These are phyloP conservation scores for Caenorhabditis imperialis DNA, from an alignment of 2,888 invertebrate genomes.

Conservation along the genomic window DNA sequence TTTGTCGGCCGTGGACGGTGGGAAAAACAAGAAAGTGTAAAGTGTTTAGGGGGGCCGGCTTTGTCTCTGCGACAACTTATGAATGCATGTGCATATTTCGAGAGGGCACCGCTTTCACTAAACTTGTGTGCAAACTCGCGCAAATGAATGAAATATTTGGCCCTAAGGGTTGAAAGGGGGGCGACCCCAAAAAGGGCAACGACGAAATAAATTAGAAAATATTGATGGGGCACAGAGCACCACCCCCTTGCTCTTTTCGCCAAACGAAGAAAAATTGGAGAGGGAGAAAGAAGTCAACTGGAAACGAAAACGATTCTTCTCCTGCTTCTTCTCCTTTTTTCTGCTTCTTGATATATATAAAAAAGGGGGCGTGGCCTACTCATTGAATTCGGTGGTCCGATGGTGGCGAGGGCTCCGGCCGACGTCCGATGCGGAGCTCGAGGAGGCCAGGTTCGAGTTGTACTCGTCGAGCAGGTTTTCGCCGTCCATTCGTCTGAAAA, in stretches of 20 bases:
- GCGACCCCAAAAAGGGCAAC: neutral
- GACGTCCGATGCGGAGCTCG: slow-evolving; percentile 48
- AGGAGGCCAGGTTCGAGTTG: slow-evolving; percentile 48
- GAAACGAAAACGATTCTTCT: no score
- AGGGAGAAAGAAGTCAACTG: slow-evolving; percentile 35
- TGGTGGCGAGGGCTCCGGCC: slow-evolving; percentile 28
- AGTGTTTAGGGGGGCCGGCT: slow-evolving; percentile 47
- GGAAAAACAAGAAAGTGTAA: slow-evolving; percentile 12
- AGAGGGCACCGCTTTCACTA: neutral
- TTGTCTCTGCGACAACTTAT: slow-evolving; percentile 37
- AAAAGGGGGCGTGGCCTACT: slow-evolving; percentile 20
- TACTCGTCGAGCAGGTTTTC: slow-evolving; percentile 53
- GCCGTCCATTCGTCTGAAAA: slow-evolving; percentile 52
- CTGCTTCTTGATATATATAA: slow-evolving; percentile 5
- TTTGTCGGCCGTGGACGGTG: slow-evolving; percentile 8
- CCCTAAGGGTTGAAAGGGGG: slow-evolving; percentile 17
- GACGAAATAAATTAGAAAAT: slow-evolving; percentile 11
- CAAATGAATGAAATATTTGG: slow-evolving; percentile 48
- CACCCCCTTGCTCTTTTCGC: no score
- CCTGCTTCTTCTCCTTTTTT: no score
- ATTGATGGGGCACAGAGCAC: slow-evolving; percentile 5
- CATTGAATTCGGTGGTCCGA: slow-evolving; percentile 47
- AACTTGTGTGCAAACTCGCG: neutral
- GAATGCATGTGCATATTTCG: slow-evolving; percentile 47
- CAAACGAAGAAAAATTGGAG: slow-evolving; percentile 6